phyloP scores from a whole-genome alignment of 2,113 vertebrate genomes.

The Indicator indicator region DNA sequence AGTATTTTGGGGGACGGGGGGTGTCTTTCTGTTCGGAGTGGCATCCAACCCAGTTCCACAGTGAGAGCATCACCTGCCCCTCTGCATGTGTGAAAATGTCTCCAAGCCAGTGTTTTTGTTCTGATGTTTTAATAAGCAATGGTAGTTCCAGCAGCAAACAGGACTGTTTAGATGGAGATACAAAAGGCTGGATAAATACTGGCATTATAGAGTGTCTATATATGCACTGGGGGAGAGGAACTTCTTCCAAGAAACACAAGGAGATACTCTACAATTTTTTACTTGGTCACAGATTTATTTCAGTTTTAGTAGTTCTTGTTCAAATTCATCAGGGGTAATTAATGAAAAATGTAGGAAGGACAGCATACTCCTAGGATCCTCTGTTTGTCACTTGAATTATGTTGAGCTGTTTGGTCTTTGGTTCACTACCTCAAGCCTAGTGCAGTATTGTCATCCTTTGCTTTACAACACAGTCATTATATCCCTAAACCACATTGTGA shows the following conservation, averaged over 20 bases:
- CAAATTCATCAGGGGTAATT: slow-evolving; percentile 76
- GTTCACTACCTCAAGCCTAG: slow-evolving; percentile 79
- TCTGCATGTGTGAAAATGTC: background rate
- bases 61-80: background rate
- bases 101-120: background rate
- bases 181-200: slow-evolving; percentile 39
- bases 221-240: slow-evolving; percentile 6
- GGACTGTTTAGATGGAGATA: background rate
- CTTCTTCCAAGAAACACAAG: slow-evolving; percentile 53
- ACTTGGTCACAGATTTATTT: slow-evolving; percentile 69
- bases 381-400: slow-evolving; percentile 77
- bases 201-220: background rate
- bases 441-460: slow-evolving; percentile 82
- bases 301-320: slow-evolving; percentile 72
- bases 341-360: slow-evolving; percentile 70
- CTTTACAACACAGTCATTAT: slow-evolving; percentile 87
- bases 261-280: slow-evolving; percentile 59
- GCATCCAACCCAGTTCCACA: background rate
- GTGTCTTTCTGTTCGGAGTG: background rate
- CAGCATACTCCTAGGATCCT: slow-evolving; percentile 48
- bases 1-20: background rate
- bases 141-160: background rate
- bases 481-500: slow-evolving; percentile 87
- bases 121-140: background rate
- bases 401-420: slow-evolving; percentile 81